A percentile compares a stretch with the other conserved stretches of the same genome.
phyloP scores from a whole-genome alignment of 2,797 vertebrate species.

The Parotocinclus haroldoi region DNA sequence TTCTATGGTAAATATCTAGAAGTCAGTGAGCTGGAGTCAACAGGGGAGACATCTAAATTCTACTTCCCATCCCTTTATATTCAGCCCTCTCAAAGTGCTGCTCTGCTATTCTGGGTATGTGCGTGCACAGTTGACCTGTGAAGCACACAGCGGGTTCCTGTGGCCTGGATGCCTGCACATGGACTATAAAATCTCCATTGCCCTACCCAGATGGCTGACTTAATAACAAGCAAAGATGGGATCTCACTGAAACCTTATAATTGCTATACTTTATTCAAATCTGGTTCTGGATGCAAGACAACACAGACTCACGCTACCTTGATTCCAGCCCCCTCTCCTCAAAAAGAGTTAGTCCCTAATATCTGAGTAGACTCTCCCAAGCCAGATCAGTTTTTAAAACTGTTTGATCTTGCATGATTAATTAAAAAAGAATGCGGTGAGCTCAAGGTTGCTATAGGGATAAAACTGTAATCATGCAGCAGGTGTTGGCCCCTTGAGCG shows the following conservation, averaged over 20 bases:
- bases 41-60: constrained; percentile 46
- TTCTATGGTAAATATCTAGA: constrained; percentile 56
- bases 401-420: constrained; percentile 65
- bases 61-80: constrained; percentile 54
- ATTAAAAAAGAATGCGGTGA: constrained; percentile 60
- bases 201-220: background rate
- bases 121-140: constrained; percentile 67
- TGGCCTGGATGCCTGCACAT: constrained; percentile 65
- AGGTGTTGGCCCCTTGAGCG: constrained; percentile 40
- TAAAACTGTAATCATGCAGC: constrained; percentile 51
- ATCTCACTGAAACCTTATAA: constrained; percentile 43
- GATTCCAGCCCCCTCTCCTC: background rate
- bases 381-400: constrained; percentile 42
- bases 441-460: constrained; percentile 61
- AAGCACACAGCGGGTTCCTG: constrained; percentile 57
- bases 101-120: constrained; percentile 60
- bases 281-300: constrained; percentile 47
- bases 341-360: constrained; percentile 34
- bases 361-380: constrained; percentile 2
- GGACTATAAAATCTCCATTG: constrained; percentile 61
- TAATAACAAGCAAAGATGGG: too few species aligned
- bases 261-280: constrained; percentile 59
- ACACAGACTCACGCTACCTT: constrained; percentile 48
- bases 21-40: constrained; percentile 43
- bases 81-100: constrained; percentile 58